Conservation (phyloP, 1,140 invertebrate genomes). For the Ectropis grisescens region DNA sequence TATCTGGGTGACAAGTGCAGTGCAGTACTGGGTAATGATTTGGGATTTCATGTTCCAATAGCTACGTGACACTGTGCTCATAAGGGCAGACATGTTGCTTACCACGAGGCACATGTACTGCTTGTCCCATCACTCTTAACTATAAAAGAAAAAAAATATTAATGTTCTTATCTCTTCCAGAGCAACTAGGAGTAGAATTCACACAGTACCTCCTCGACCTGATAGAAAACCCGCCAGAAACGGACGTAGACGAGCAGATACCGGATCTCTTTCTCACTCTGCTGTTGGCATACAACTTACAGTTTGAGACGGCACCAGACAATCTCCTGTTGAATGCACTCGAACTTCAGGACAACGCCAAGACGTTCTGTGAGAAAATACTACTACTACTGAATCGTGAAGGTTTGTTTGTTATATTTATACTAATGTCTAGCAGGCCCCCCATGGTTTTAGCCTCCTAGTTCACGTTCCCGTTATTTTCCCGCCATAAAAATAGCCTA, state of each 20-base stretch:
- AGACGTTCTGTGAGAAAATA: slow-evolving; percentile 91
- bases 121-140: too few species aligned
- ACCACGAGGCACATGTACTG: too few species aligned
- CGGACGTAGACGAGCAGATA: slow-evolving; percentile 83
- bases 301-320: slow-evolving; percentile 77
- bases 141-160: too few species aligned
- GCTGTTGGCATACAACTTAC: slow-evolving; percentile 89
- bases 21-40: too few species aligned
- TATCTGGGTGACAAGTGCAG: too few species aligned
- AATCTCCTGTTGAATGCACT: slow-evolving; percentile 85
- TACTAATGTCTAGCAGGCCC: too few species aligned
- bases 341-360: slow-evolving; percentile 78
- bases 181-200: slow-evolving; percentile 84
- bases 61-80: too few species aligned
- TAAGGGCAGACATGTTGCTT: too few species aligned
- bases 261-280: slow-evolving; percentile 87
- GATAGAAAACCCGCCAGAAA: slow-evolving; percentile 84
- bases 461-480: too few species aligned
- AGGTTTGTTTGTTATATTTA: slow-evolving; percentile 80
- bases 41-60: too few species aligned
- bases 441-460: too few species aligned
- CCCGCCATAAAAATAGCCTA: too few species aligned
- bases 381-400: slow-evolving; percentile 89
- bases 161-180: slow-evolving; percentile 69
- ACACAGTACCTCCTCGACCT: slow-evolving; percentile 83